Conservation (phyloP, 2,797 vertebrate species). For the Huso huso region DNA sequence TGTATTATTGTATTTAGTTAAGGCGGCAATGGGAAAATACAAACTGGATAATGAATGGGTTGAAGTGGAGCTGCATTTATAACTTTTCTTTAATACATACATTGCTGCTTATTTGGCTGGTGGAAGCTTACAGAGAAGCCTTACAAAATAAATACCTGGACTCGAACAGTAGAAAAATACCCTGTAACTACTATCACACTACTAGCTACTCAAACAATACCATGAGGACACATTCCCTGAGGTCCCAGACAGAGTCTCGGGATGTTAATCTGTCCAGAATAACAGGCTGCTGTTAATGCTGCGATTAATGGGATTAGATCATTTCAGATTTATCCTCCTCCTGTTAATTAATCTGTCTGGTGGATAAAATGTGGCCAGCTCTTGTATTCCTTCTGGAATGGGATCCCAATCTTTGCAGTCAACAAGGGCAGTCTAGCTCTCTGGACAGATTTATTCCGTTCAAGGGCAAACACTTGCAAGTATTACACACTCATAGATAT, state of each 20-base stretch:
- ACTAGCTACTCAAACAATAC: slow-evolving; percentile 29
- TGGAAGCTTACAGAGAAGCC: no score
- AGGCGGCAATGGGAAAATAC: no score
- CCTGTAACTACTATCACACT: slow-evolving; percentile 27
- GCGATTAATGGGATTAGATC: no score
- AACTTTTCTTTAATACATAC: no score
- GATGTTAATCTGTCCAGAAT: no score
- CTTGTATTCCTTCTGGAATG: slow-evolving; percentile 21
- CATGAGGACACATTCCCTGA: slow-evolving; percentile 52
- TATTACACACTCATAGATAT: slow-evolving; percentile 29
- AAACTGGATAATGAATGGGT: no score
- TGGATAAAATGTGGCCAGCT: slow-evolving; percentile 33
- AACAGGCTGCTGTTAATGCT: no score
- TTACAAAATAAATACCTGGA: slow-evolving; percentile 35
- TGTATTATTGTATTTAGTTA: no score
- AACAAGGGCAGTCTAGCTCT: slow-evolving; percentile 23
- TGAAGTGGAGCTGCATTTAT: no score
- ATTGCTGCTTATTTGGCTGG: no score
- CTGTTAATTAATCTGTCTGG: slow-evolving; percentile 37
- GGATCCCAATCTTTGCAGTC: slow-evolving; percentile 36
- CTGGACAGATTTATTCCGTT: slow-evolving; percentile 24
- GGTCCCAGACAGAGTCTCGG: slow-evolving; percentile 29
- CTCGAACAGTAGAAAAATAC: slow-evolving; percentile 28
- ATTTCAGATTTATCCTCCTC: no score
- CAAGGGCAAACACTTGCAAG: slow-evolving; percentile 26